Percentiles rank a stretch among this genome's conserved stretches.
phyloP scores from a whole-genome alignment of 2,797 vertebrate genomes.

The Tokudaia tokunoshimensis region DNA sequence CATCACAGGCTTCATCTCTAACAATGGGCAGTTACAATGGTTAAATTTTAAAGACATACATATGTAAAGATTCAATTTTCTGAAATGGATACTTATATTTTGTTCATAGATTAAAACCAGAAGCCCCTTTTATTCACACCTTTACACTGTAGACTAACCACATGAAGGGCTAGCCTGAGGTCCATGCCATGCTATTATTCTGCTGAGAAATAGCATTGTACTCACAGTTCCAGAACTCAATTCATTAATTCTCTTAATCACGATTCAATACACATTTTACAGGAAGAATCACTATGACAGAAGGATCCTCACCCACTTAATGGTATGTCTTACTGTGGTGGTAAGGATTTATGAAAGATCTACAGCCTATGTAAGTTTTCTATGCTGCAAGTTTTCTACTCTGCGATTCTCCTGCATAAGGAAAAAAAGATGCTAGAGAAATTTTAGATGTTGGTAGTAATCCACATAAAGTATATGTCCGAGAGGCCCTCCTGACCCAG shows the following conservation, averaged over 20 bases:
- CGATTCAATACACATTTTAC: neutral
- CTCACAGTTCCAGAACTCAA: neutral
- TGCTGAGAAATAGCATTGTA: neutral
- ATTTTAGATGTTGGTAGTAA: neutral
- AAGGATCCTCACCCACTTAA: neutral
- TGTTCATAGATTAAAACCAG: neutral
- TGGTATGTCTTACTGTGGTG: neutral
- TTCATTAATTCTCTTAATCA: constrained; percentile 10
- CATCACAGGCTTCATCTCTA: constrained; percentile 56
- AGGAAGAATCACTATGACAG: neutral
- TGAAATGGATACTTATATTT: constrained; percentile 36
- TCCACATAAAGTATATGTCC: neutral
- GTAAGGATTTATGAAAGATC: constrained; percentile 38
- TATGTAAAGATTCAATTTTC: constrained; percentile 23
- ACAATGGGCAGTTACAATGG: constrained; percentile 52
- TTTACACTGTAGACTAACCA: neutral
- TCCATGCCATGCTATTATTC: neutral
- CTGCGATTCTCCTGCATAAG: neutral
- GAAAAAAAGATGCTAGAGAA: constrained; percentile 29
- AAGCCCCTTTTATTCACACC: neutral
- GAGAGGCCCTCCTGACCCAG: neutral
- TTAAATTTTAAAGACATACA: constrained; percentile 61
- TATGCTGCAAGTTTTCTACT: neutral
- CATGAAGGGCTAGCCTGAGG: neutral
- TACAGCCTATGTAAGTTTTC: neutral